Conservation (phyloP, 1,140 invertebrate genomes). For the Copidosoma floridanum region DNA sequence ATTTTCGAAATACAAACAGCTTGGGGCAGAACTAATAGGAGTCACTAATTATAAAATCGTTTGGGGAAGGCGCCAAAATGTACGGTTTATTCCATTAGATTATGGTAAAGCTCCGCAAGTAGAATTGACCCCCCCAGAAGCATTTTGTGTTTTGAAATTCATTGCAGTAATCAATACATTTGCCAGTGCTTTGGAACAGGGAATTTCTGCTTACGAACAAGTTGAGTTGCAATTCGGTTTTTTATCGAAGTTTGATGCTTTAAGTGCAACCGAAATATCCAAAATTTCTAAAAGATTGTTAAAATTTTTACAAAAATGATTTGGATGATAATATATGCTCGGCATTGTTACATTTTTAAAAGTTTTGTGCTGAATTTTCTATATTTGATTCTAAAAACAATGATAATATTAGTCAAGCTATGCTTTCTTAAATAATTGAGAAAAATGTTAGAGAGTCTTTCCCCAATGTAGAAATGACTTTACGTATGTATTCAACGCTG, state of each 20-base stretch:
- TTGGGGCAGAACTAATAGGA: background rate
- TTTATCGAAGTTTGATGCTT: background rate
- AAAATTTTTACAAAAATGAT: background rate
- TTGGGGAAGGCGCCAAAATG: background rate
- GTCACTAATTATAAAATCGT: background rate
- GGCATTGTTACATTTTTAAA: background rate
- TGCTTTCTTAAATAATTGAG: background rate
- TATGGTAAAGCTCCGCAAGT: background rate
- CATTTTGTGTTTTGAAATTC: background rate
- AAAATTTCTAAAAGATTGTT: background rate
- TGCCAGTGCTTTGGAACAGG: background rate
- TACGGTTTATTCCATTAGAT: background rate
- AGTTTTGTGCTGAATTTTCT: background rate
- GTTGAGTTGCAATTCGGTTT: background rate
- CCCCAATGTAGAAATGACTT: conserved; percentile 17
- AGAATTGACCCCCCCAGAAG: background rate
- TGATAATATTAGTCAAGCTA: background rate
- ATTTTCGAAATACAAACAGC: background rate
- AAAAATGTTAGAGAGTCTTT: conserved; percentile 1
- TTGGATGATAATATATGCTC: background rate
- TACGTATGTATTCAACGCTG: conserved; percentile 8
- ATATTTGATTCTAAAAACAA: background rate
- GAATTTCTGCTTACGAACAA: background rate
- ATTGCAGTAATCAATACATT: background rate
- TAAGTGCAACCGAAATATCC: background rate